Evolutionary conservation across 2,888 invertebrate species (phyloP).

Genomic region (Seira sanloemensis): DNA sequence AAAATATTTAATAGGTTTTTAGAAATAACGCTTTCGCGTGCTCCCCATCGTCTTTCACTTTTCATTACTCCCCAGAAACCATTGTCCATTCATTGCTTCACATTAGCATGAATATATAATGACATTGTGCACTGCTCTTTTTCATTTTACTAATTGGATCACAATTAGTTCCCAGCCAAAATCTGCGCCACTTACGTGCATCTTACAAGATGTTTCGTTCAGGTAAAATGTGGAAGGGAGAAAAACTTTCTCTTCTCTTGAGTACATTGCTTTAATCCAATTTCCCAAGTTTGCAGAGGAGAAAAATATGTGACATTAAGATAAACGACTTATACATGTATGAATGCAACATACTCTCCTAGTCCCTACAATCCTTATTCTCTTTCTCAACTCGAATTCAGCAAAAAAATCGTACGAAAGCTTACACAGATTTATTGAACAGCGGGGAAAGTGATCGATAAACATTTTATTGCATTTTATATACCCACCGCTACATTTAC

Average conservation of each 20-base stretch:
- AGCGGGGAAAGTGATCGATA: background rate
- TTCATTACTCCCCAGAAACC: background rate
- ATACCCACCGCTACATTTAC: background rate
- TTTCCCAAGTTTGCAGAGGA: no score
- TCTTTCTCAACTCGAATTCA: no score
- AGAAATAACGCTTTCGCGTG: background rate
- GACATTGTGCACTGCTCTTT: background rate
- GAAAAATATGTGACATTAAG: no score
- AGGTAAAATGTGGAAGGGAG: no score
- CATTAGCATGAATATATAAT: background rate
- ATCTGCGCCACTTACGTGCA: no score
- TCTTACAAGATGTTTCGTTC: no score
- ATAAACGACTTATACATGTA: no score
- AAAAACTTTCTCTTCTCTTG: no score
- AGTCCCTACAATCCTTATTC: no score
- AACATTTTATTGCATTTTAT: background rate
- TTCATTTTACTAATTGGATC: background rate
- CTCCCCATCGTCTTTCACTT: background rate
- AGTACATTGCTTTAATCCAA: no score
- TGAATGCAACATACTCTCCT: no score
- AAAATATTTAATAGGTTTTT: background rate
- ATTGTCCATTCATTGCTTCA: background rate
- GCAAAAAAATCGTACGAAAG: background rate
- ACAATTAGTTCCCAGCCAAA: no score
- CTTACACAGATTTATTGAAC: background rate